Base-by-base conservation (phyloP, 2,113 vertebrate genomes). In the Origma solitaria region DNA sequence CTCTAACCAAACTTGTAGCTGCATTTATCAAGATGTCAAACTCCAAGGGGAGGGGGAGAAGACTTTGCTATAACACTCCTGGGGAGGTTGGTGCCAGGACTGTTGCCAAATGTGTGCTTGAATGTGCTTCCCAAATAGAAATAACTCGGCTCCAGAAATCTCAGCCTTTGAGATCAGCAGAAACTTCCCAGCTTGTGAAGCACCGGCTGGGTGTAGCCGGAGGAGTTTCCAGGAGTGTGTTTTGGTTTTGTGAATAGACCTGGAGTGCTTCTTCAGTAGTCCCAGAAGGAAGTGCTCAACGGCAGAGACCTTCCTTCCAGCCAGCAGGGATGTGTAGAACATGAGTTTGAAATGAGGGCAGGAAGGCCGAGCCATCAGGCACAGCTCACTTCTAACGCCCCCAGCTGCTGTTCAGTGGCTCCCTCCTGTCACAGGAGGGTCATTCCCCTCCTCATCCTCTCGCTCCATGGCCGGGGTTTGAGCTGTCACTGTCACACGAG, bases 301-400 rank as follows among this genome's bases (percentile, higher is more conserved):
- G 37, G 40, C 44, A 9, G 44, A 50, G 27, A 10, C 33, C 35
- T 66, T 45, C 35, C 61, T 53, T 28, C 18, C 13, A 4, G 14
- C 11, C 0, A 0, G 6, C 0, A 0, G 15, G 7, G 37, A 11
- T 1, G 21, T 2, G 9, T 42, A 10, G 44, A 19, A 18, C 2
- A 0, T 15, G 0, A 0, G 16, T 15, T 5, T 23, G 49, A 11
- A 6, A 14, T 0, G 0, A 14, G 56, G 30, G 69, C n/a, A 25
- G 64, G 38, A 1, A 25, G 79, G 38, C 51, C 3, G 0, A 2
- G 37, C 4, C 1, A 0, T 7, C 44, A 1, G 35, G 61, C 19
- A 0, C 5, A 3, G 47, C 82, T 75, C 0, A 0, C 57, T 72
- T 6, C 4, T 2, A 35, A 19, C 0, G 0, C 7, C 0, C 49